These are phyloP conservation scores for Biston betularia DNA, from an alignment of 2,888 invertebrate species.

Conservation along the genomic window DNA sequence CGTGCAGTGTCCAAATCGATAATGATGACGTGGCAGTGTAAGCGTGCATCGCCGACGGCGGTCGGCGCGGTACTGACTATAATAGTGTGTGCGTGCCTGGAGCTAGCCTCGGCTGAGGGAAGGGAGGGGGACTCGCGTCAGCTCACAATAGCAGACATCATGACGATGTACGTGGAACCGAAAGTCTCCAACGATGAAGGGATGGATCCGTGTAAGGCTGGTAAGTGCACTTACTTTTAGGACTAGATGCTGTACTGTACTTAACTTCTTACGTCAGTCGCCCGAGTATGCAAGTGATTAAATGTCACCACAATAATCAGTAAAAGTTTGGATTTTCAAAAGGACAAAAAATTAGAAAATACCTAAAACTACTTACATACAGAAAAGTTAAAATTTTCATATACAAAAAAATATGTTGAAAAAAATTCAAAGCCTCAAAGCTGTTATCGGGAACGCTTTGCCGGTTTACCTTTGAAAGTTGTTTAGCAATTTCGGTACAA, in stretches of 20 bases:
- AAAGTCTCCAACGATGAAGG: slow-evolving; percentile 91
- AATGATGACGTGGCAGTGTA: slow-evolving; percentile 65
- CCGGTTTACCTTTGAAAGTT: slow-evolving; percentile 31
- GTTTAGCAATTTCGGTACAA: slow-evolving; percentile 44
- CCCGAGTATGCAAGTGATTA: no score
- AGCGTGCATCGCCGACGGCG: slow-evolving; percentile 58
- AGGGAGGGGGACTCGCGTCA: slow-evolving; percentile 74
- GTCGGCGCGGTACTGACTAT: slow-evolving; percentile 64
- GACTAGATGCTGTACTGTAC: no score
- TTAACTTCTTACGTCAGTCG: no score
- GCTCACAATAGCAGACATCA: slow-evolving; percentile 89
- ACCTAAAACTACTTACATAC: slow-evolving; percentile 2
- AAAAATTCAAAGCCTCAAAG: slow-evolving; percentile 21
- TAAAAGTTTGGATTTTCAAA: no score
- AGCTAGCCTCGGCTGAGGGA: slow-evolving; percentile 63
- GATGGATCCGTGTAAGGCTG: slow-evolving; percentile 95
- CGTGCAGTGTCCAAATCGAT: slow-evolving; percentile 52
- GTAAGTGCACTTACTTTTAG: slow-evolving; percentile 81
- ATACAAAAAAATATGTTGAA: neutral
- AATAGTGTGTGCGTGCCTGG: slow-evolving; percentile 56
- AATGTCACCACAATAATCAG: no score
- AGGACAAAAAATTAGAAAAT: neutral
- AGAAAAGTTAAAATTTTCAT: slow-evolving; percentile 16
- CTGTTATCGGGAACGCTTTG: slow-evolving; percentile 23
- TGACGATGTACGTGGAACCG: slow-evolving; percentile 87